A percentile compares a stretch with the other conserved stretches of the same genome.
These are phyloP conservation scores for Cyclargus thomasi DNA, from an alignment of 1,140 invertebrate species.

Conservation along the genomic window DNA sequence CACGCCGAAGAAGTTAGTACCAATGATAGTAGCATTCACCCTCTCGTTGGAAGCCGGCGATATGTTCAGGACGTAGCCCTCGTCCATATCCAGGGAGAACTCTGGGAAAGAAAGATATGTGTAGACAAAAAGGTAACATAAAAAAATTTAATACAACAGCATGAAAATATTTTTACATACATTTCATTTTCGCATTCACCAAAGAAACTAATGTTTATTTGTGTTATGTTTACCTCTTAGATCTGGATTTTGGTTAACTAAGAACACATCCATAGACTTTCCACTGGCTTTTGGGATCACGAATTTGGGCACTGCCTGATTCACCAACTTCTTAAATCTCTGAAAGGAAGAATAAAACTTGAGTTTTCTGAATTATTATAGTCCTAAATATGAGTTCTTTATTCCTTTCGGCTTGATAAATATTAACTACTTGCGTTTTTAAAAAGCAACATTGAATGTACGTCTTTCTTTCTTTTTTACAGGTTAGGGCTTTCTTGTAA, in stretches of 20 bases:
- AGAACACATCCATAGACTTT: conserved; percentile 42
- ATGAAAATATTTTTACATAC: conserved; percentile 8
- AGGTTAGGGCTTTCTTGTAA: too few species aligned
- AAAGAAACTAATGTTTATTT: not conserved
- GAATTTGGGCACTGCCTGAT: conserved; percentile 36
- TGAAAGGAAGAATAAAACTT: conserved; percentile 31
- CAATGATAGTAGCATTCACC: conserved; percentile 78
- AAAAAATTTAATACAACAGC: too few species aligned
- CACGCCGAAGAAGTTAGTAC: conserved; percentile 82
- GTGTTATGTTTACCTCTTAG: conserved; percentile 36
- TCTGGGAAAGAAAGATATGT: conserved; percentile 32
- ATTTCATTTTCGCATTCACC: not conserved
- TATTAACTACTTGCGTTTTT: too few species aligned
- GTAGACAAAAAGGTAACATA: too few species aligned
- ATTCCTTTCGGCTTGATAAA: too few species aligned
- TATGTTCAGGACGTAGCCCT: conserved; percentile 80
- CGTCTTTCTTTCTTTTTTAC: too few species aligned
- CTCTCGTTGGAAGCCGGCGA: conserved; percentile 58
- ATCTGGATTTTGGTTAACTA: conserved; percentile 48
- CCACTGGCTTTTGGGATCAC: conserved; percentile 41
- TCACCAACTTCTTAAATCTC: conserved; percentile 45
- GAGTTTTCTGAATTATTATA: too few species aligned
- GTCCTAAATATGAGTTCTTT: too few species aligned
- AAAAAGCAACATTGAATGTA: too few species aligned
- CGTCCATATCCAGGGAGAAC: conserved; percentile 77